These are phyloP conservation scores for Micrastur ruficollis DNA, from an alignment of 2,797 vertebrate species.

Conservation along the genomic window DNA sequence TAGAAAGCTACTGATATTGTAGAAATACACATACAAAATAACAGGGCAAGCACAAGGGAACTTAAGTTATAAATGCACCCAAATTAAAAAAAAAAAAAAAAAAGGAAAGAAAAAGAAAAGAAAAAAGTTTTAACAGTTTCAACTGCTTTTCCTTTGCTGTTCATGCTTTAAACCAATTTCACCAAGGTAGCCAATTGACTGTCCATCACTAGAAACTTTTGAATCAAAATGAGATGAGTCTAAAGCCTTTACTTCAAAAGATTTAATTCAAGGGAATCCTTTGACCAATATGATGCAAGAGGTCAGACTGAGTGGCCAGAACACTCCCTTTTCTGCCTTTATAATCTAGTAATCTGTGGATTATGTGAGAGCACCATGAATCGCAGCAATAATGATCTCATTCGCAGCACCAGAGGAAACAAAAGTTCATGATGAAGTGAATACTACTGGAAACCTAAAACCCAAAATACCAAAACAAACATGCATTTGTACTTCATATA, in stretches of 20 bases:
- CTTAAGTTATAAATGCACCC: not conserved
- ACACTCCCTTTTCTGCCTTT: constrained; percentile 12
- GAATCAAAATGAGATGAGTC: not conserved
- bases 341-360: constrained; percentile 12
- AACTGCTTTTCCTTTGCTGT: not conserved
- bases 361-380: constrained; percentile 30
- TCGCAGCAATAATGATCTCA: constrained; percentile 61
- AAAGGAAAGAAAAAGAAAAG: not conserved
- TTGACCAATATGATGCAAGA: not conserved
- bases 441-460: constrained; percentile 13
- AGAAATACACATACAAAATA: not conserved
- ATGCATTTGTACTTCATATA: constrained; percentile 35
- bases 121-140: not conserved
- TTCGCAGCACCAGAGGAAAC: constrained; percentile 49
- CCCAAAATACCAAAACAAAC: constrained; percentile 37
- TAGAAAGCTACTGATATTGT: not conserved
- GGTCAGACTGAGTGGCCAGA: not conserved
- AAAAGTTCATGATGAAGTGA: constrained; percentile 40
- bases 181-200: not conserved
- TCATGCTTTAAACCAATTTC: not conserved
- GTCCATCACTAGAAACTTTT: not conserved
- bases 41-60: not conserved
- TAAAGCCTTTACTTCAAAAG: not conserved
- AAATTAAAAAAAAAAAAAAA: not conserved
- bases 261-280: constrained; percentile 14